Percentiles rank a stretch among this genome's conserved stretches.
Conservation (phyloP, 2,797 vertebrate genomes). For the Pipistrellus kuhlii region DNA sequence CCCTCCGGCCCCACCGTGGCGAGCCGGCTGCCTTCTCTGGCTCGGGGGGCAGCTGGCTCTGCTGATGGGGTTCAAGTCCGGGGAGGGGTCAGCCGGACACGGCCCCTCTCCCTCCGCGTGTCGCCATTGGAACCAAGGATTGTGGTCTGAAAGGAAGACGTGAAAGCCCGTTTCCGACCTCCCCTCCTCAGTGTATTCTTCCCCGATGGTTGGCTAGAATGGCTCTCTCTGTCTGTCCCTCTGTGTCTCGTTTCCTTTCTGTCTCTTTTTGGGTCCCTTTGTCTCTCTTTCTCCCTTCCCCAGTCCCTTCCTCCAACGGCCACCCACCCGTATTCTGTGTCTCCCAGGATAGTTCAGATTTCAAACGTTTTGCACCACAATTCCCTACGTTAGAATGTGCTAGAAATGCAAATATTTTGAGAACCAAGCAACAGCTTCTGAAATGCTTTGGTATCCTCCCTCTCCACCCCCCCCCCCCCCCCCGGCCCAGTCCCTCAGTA, state of each 20-base stretch:
- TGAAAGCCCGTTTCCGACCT: not conserved
- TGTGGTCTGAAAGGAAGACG: conserved; percentile 45
- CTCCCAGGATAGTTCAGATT: conserved; percentile 51
- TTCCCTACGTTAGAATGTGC: conserved; percentile 14
- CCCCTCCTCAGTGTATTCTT: not conserved
- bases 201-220: not conserved
- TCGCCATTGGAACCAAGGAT: conserved; percentile 35
- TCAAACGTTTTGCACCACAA: conserved; percentile 18
- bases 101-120: not conserved
- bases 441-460: conserved; percentile 38
- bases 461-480: no score
- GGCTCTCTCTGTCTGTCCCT: not conserved
- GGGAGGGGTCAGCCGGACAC: no score
- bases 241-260: not conserved
- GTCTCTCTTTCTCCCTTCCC: not conserved
- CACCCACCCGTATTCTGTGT: not conserved
- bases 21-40: not conserved
- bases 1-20: not conserved
- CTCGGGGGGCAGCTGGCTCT: accelerated
- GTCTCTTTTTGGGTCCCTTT: not conserved
- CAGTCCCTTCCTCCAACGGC: not conserved
- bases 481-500: not conserved
- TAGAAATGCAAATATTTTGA: conserved; percentile 69
- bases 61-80: not conserved
- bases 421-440: conserved; percentile 62